Evolutionary conservation across 2,113 vertebrate species (phyloP).

Genomic region (Bubo blakistoni): DNA sequence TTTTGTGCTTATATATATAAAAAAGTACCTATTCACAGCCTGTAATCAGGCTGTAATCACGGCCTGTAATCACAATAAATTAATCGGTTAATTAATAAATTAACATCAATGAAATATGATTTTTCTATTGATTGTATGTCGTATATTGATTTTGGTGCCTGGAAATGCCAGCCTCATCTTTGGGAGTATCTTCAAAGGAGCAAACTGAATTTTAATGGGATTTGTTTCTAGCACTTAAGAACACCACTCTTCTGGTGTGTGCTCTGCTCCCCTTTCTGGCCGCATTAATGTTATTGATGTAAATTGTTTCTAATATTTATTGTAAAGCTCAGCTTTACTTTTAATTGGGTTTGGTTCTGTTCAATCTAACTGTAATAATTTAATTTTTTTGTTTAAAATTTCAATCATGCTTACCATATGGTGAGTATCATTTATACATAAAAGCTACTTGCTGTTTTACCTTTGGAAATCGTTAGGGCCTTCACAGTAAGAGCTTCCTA

Average conservation of each 20-base stretch:
- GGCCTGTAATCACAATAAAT: slow-evolving; percentile 32
- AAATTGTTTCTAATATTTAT: slow-evolving; percentile 16
- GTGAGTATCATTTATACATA: slow-evolving; percentile 72
- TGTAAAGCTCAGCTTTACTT: slow-evolving; percentile 3
- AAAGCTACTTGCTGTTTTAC: slow-evolving; percentile 73
- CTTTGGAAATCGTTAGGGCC: slow-evolving; percentile 69
- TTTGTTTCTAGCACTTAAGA: slow-evolving; percentile 7
- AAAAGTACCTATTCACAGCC: not conserved
- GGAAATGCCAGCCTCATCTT: not conserved
- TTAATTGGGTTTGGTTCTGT: slow-evolving; percentile 58
- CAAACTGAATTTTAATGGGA: slow-evolving; percentile 17
- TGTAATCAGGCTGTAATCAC: slow-evolving; percentile 47
- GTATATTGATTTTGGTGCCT: slow-evolving; percentile 13
- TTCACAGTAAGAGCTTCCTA: slow-evolving; percentile 73
- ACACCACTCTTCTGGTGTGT: not conserved
- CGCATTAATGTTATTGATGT: slow-evolving; percentile 1
- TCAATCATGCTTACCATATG: slow-evolving; percentile 69
- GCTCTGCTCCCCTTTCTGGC: not conserved
- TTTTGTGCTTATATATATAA: not conserved
- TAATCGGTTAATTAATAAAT: slow-evolving; percentile 43
- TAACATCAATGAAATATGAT: not conserved
- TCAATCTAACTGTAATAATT: slow-evolving; percentile 55
- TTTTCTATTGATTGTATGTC: not conserved
- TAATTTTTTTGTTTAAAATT: slow-evolving; percentile 64
- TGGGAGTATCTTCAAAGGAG: slow-evolving; percentile 12